These are phyloP conservation scores for Etheostoma cragini DNA, from an alignment of 2,113 vertebrate species.

Conservation along the genomic window DNA sequence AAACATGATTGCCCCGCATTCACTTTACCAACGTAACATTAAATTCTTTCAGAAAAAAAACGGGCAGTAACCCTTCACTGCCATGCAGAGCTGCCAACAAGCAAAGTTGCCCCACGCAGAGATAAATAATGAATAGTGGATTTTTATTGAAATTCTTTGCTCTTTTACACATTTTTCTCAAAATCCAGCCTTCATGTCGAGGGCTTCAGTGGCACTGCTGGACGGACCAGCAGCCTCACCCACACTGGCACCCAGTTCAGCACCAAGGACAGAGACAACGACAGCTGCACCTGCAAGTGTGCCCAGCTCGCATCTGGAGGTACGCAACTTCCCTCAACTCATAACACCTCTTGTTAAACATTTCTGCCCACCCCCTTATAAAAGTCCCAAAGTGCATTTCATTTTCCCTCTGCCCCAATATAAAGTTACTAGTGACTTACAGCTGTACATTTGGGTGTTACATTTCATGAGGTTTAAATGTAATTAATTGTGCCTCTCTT, in stretches of 20 bases:
- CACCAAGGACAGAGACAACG: constrained; percentile 85
- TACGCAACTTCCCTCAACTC: constrained; percentile 49
- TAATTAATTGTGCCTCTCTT: constrained; percentile 51
- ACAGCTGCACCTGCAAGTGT: constrained; percentile 84
- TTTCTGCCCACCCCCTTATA: constrained; percentile 48
- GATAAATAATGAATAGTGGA: constrained; percentile 42
- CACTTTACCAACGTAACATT: constrained; percentile 7
- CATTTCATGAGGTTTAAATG: constrained; percentile 57
- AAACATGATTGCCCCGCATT: constrained; percentile 1
- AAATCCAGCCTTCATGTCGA: constrained; percentile 75
- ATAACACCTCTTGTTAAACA: constrained; percentile 40
- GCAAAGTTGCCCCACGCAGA: constrained; percentile 7
- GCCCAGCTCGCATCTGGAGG: constrained; percentile 85
- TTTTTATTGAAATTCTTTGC: background rate
- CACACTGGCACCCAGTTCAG: constrained; percentile 85
- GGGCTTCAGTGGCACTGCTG: constrained; percentile 82
- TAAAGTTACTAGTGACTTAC: constrained; percentile 64
- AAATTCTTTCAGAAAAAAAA: constrained; percentile 20
- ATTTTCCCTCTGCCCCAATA: constrained; percentile 55
- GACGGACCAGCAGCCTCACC: constrained; percentile 84
- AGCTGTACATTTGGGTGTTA: constrained; percentile 54
- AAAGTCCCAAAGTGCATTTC: constrained; percentile 58
- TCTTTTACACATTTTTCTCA: background rate
- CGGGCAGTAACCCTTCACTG: background rate
- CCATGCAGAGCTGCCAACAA: constrained; percentile 19